phyloP scores from a whole-genome alignment of 2,113 vertebrate species.

The Aix galericulata region DNA sequence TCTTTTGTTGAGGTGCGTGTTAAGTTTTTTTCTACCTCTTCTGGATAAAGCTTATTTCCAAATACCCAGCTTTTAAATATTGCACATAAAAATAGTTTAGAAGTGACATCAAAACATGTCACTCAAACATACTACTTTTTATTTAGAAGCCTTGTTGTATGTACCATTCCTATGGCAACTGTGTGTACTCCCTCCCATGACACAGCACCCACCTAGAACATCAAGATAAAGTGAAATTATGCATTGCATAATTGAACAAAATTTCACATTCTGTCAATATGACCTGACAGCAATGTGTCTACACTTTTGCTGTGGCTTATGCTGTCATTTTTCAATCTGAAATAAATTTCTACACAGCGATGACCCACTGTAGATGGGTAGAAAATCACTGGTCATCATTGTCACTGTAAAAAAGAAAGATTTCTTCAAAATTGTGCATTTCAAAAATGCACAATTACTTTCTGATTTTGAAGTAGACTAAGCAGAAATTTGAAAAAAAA shows the following conservation, averaged over 20 bases:
- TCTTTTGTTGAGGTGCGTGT: neutral
- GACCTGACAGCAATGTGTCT: neutral
- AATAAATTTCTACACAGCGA: neutral
- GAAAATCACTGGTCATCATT: neutral
- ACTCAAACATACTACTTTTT: neutral
- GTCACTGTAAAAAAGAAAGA: neutral
- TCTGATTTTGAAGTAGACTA: neutral
- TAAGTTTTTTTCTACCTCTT: neutral
- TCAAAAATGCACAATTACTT: neutral
- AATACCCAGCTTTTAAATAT: neutral
- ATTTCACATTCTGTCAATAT: neutral
- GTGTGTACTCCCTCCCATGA: neutral
- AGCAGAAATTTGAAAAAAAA: neutral
- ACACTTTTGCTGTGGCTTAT: neutral
- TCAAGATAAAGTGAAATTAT: neutral
- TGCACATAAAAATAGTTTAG: neutral
- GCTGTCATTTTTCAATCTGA: neutral
- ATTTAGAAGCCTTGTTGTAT: neutral
- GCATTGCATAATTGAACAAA: neutral
- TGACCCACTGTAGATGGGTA: fast-evolving
- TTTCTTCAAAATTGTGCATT: neutral
- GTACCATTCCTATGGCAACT: neutral
- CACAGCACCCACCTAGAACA: neutral
- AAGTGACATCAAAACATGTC: neutral
- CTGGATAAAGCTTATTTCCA: neutral